Base-by-base conservation (phyloP, 2,888 invertebrate genomes). In the Cephonodes hylas region DNA sequence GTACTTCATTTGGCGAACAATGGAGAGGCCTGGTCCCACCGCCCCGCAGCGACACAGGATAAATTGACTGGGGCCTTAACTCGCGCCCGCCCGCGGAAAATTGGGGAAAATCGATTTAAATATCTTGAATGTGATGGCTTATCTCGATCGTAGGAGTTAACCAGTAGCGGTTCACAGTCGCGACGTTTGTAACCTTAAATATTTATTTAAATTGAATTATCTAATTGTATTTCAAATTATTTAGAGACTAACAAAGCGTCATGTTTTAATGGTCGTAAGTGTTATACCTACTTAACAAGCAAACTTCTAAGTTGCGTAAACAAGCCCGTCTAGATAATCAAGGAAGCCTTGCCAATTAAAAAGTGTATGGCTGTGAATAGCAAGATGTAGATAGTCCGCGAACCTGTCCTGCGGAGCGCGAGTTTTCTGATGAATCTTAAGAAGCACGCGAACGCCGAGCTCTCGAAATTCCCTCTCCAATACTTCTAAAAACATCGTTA, bases 61-160 rank as follows among this genome's bases (percentile, higher is more conserved):
- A 92, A 91, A 92, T 92, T 88, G 89, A 87, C 79, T 89, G 79
- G 84, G 75, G 87, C 81, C 82, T 85, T 83, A 80, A 84, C 83
- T 84, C 79, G 89, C 85, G 85, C 88, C 83, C 85, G 83, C 86
- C 81, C 86, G 86, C 86, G 89, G 89, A 89, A 91, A 92, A 92
- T 90, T 89, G 90, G 88, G 85, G 86, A 84, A 91, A 92, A 91
- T 92, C 91, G 90, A 92, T 92, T 92, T 92, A 91, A 91, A 91
- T 90, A 89, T 90, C 90, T 89, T 84, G 80, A 91, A 91, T 90
- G 90, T 89, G 88, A 88, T 78, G 80, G 82, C 86, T 89, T 89
- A 91, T 91, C 91, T 85, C 68, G 87, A 89, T 89, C 81, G 79
- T 64, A 76, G 75, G 75, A 83, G 80, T 81, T 83, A 83, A 83